Percentiles rank a stretch among this genome's conserved stretches.
Evolutionary conservation across 2,797 vertebrate genomes (phyloP).

Genomic region (Melanotaenia maccullochi): DNA sequence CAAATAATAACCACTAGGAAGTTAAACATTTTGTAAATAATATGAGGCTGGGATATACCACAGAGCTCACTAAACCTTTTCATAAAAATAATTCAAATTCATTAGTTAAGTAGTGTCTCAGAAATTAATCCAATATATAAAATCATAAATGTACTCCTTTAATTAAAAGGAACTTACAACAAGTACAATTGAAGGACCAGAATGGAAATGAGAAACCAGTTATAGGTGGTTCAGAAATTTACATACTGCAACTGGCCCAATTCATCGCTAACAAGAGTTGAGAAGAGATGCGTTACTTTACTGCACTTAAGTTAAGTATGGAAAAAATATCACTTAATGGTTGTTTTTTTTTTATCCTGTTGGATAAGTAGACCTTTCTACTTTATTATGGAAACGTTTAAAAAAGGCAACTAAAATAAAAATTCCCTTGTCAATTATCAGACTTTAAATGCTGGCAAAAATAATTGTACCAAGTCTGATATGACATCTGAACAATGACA

Average conservation of each 20-base stretch:
- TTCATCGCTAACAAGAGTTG: too few species aligned
- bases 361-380: slow-evolving; percentile 10
- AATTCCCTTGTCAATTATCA: slow-evolving; percentile 17
- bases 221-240: neutral
- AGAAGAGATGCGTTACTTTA: neutral
- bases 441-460: slow-evolving; percentile 12
- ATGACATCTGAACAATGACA: neutral
- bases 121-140: slow-evolving; percentile 29
- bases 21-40: slow-evolving; percentile 59
- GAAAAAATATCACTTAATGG: slow-evolving; percentile 42
- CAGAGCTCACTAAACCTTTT: slow-evolving; percentile 32
- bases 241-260: neutral
- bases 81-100: slow-evolving; percentile 37
- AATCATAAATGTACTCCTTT: slow-evolving; percentile 9
- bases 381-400: slow-evolving; percentile 15
- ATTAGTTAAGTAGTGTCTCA: slow-evolving; percentile 25
- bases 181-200: slow-evolving; percentile 15
- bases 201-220: slow-evolving; percentile 33
- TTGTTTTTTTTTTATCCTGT: slow-evolving; percentile 11
- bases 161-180: slow-evolving; percentile 5
- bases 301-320: slow-evolving; percentile 22
- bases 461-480: neutral
- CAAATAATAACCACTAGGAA: slow-evolving; percentile 58
- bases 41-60: slow-evolving; percentile 47
- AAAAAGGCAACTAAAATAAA: slow-evolving; percentile 39